These are phyloP conservation scores for Hirtodrosophila confusa DNA, from an alignment of 2,888 invertebrate genomes.

Conservation along the genomic window DNA sequence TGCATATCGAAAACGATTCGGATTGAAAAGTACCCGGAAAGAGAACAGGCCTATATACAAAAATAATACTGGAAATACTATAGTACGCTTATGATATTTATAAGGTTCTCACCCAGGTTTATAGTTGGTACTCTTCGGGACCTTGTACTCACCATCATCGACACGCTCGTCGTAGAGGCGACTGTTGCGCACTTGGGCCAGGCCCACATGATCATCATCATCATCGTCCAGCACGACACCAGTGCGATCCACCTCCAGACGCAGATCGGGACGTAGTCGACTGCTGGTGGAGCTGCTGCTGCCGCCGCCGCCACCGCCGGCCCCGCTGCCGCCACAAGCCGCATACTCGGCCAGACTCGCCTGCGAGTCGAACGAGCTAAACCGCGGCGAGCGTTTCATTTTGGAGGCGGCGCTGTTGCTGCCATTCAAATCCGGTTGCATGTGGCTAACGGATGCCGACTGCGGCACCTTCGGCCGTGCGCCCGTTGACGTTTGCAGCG, in stretches of 20 bases:
- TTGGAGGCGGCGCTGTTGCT: conserved; percentile 68
- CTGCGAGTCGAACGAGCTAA: conserved; percentile 84
- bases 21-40: too few relatives aligned
- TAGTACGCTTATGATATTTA: too few relatives aligned
- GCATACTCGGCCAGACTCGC: conserved; percentile 84
- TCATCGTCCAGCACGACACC: conserved; percentile 44
- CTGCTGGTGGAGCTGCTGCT: conserved; percentile 8
- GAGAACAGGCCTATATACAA: too few relatives aligned
- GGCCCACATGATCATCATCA: conserved; percentile 58
- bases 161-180: conserved; percentile 67
- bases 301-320: conserved; percentile 10
- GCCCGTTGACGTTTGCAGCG: conserved; percentile 86
- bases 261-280: conserved; percentile 50
- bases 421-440: conserved; percentile 65
- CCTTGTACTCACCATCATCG: conserved; percentile 59
- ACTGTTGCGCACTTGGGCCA: conserved; percentile 65
- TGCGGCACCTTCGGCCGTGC: conserved; percentile 90
- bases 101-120: too few relatives aligned
- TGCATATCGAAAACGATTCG: too few relatives aligned
- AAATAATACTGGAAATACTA: too few relatives aligned
- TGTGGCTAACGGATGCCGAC: conserved; percentile 79
- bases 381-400: conserved; percentile 84
- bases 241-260: conserved; percentile 45
- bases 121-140: too few relatives aligned
- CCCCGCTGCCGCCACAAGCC: conserved; percentile 52